These are phyloP conservation scores for Heliconius hermathena DNA, from an alignment of 1,140 invertebrate genomes.

Conservation along the genomic window DNA sequence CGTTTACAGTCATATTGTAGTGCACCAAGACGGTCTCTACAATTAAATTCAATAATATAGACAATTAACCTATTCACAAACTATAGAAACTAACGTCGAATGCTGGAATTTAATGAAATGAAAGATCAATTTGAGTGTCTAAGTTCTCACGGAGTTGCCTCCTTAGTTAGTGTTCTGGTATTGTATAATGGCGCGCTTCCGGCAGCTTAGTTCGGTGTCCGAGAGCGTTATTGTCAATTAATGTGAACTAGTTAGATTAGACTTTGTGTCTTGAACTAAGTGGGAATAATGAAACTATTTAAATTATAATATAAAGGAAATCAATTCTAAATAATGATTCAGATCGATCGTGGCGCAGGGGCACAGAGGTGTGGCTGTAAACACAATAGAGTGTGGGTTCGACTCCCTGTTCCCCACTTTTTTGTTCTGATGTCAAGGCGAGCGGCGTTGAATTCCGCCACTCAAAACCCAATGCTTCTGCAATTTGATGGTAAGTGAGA, in stretches of 20 bases:
- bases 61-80: background rate
- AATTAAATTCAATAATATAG: background rate
- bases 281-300: background rate
- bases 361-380: too few relatives aligned
- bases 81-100: constrained; percentile 3
- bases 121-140: constrained; percentile 18
- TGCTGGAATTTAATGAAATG: constrained; percentile 18
- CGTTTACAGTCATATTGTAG: too few relatives aligned
- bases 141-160: constrained; percentile 10
- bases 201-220: constrained; percentile 17
- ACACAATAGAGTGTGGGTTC: too few relatives aligned
- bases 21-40: too few relatives aligned
- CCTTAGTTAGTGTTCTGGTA: background rate
- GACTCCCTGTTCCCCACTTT: too few relatives aligned
- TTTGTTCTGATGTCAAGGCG: too few relatives aligned
- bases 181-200: constrained; percentile 20
- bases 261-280: background rate
- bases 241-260: constrained; percentile 14
- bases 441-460: too few relatives aligned
- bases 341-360: too few relatives aligned
- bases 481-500: too few relatives aligned
- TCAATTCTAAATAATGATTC: too few relatives aligned
- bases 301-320: background rate
- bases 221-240: constrained; percentile 12
- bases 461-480: too few relatives aligned